Conservation (phyloP, 2,888 invertebrate species). For the Barypeithes pellucidus region DNA sequence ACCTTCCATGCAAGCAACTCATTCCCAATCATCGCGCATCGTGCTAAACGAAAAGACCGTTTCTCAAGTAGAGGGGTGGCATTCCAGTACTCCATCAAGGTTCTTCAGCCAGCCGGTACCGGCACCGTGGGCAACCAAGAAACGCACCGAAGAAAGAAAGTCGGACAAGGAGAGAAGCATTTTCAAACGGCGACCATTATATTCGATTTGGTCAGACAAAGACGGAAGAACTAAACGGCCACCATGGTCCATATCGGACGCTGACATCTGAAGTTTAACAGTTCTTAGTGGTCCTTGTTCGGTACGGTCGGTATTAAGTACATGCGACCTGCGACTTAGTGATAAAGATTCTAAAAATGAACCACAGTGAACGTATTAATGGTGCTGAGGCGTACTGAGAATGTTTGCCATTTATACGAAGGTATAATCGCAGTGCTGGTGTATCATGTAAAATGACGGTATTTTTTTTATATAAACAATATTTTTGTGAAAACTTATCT, state of each 20-base stretch:
- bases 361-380: conserved; percentile 9
- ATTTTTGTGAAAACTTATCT: too few relatives aligned
- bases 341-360: conserved; percentile 30
- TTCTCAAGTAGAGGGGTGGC: conserved; percentile 44
- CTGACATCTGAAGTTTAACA: conserved; percentile 37
- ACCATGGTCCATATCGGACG: conserved; percentile 38
- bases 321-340: conserved; percentile 25
- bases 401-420: conserved; percentile 11
- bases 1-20: conserved; percentile 17
- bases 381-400: not conserved
- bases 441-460: not conserved
- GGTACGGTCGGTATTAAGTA: conserved; percentile 33
- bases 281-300: conserved; percentile 20
- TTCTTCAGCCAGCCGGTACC: conserved; percentile 38
- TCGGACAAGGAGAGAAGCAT: conserved; percentile 22
- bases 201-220: conserved; percentile 31
- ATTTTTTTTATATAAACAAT: too few relatives aligned
- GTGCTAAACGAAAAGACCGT: conserved; percentile 43
- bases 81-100: conserved; percentile 48
- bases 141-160: conserved; percentile 30
- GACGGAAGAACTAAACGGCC: conserved; percentile 17
- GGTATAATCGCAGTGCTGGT: not conserved
- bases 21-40: not conserved
- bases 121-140: conserved; percentile 34
- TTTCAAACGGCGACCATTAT: not conserved